phyloP scores from a whole-genome alignment of 2,888 invertebrate species.

The Bibio marci region DNA sequence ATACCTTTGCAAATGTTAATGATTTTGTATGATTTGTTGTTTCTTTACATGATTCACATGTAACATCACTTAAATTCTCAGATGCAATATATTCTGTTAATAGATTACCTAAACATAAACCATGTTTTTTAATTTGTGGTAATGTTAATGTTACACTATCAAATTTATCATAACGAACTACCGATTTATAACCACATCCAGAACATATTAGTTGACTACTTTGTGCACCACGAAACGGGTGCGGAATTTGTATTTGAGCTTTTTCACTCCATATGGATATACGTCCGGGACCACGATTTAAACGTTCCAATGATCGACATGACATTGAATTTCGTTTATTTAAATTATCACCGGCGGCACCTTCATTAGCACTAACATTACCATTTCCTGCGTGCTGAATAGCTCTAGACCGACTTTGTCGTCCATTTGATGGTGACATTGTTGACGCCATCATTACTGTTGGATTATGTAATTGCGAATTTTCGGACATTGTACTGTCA shows the following conservation, averaged over 20 bases:
- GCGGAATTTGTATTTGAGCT: conserved; percentile 33
- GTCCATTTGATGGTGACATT: conserved; percentile 12
- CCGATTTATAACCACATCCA: conserved; percentile 54
- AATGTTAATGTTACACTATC: conserved; percentile 74
- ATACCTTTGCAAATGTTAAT: conserved; percentile 25
- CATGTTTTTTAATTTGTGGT: conserved; percentile 43
- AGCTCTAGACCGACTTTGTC: conserved; percentile 21
- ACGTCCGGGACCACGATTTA: conserved; percentile 27
- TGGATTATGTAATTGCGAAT: conserved; percentile 9
- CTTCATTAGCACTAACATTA: conserved; percentile 13
- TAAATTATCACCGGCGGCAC: conserved; percentile 8
- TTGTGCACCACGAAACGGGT: conserved; percentile 59
- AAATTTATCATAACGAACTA: conserved; percentile 82
- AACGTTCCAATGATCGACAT: conserved; percentile 33
- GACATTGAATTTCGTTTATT: conserved; percentile 27
- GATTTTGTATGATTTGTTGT: conserved; percentile 28
- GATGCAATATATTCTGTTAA: conserved; percentile 72
- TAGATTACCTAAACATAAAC: conserved; percentile 49
- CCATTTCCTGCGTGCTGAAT: conserved; percentile 10
- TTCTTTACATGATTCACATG: conserved; percentile 41
- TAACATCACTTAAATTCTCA: conserved; percentile 68
- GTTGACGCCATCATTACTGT: conserved; percentile 15
- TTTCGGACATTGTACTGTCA: conserved; percentile 9
- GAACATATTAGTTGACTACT: conserved; percentile 62
- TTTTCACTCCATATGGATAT: conserved; percentile 29